Percentiles rank a stretch among this genome's conserved stretches.
Evolutionary conservation across 2,888 invertebrate genomes (phyloP).

Genomic region (Ectemnius continuus): DNA sequence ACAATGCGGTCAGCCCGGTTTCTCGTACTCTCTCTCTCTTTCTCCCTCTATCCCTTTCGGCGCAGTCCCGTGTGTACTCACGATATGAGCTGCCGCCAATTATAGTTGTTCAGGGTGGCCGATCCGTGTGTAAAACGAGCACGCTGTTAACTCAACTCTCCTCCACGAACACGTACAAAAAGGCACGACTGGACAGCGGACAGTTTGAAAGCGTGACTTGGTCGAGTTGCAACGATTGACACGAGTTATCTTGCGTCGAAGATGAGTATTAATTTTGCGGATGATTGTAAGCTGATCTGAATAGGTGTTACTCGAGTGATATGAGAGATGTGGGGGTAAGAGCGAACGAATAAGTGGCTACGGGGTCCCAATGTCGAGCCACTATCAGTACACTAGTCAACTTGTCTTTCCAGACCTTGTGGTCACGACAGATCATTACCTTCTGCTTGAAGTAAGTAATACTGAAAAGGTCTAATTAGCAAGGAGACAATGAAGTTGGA

Average conservation of each 20-base stretch:
- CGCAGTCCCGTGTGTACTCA: background rate
- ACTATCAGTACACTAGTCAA: too few species aligned
- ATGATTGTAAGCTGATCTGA: background rate
- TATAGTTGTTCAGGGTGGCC: background rate
- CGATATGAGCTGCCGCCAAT: background rate
- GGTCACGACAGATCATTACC: background rate
- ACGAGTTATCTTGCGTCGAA: conserved; percentile 2
- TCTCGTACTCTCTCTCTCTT: conserved; percentile 15
- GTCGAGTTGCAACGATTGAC: background rate
- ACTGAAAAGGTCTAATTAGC: too few species aligned
- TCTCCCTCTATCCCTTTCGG: background rate
- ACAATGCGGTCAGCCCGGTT: conserved; percentile 41
- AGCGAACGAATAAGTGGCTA: too few species aligned
- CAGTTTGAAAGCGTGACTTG: background rate
- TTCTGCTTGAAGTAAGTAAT: background rate
- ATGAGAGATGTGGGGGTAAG: too few species aligned
- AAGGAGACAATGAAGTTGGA: too few species aligned
- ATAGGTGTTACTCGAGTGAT: background rate
- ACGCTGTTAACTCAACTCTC: background rate
- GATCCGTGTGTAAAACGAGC: background rate
- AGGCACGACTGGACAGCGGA: background rate
- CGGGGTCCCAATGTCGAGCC: too few species aligned
- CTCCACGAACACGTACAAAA: background rate
- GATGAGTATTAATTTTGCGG: conserved; percentile 5
- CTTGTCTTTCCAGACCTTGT: too few species aligned